phyloP scores from a whole-genome alignment of 1,140 invertebrate genomes.

The Pentalonia nigronervosa region DNA sequence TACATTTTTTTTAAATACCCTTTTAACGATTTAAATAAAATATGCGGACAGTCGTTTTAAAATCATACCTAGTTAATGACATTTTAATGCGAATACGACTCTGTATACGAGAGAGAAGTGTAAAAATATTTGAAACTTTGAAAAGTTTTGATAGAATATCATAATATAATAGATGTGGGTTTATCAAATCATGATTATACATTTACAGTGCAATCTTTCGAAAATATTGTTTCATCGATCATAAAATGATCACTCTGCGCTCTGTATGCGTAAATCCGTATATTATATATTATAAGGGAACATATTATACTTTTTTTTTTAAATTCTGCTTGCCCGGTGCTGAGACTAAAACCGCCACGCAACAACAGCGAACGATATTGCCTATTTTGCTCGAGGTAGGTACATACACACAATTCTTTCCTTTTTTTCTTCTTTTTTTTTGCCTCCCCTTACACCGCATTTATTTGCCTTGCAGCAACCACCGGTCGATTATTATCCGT shows the following conservation, averaged over 20 bases:
- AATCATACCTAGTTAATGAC: background rate
- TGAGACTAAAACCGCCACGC: background rate
- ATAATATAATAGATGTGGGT: background rate
- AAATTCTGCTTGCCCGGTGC: background rate
- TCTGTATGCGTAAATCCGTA: background rate
- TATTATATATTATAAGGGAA: background rate
- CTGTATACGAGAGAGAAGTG: background rate
- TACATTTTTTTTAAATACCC: background rate
- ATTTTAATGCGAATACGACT: background rate
- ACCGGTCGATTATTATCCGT: slow-evolving; percentile 38
- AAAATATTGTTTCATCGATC: background rate
- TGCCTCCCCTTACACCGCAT: background rate
- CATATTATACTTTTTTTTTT: background rate
- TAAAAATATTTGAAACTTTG: background rate
- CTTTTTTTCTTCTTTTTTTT: background rate
- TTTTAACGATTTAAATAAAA: slow-evolving; percentile 1
- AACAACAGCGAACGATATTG: slow-evolving; percentile 26
- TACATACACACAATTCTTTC: background rate
- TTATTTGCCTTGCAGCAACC: slow-evolving; percentile 19
- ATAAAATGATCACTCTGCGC: background rate
- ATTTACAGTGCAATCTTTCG: background rate
- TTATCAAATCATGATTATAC: background rate
- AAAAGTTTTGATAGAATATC: background rate
- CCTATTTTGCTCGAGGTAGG: slow-evolving; percentile 25
- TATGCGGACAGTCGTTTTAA: background rate